phyloP scores from a whole-genome alignment of 2,888 invertebrate species.

The Gymnoscelis rufifasciata region DNA sequence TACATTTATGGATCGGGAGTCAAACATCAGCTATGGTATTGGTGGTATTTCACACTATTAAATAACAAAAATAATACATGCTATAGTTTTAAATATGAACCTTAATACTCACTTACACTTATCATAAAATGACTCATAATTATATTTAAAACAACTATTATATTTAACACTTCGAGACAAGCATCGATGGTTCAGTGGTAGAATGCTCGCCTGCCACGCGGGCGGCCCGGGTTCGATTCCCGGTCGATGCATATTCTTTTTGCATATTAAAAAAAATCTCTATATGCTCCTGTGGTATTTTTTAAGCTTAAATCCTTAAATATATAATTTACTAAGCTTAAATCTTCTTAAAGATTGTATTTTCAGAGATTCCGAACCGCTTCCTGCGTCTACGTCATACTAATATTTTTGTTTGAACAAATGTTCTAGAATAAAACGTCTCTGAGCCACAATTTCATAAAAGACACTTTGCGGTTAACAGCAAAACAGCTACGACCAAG shows the following conservation, averaged over 20 bases:
- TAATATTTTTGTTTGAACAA: not conserved
- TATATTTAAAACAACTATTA: too few species aligned
- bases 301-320: too few species aligned
- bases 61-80: too few species aligned
- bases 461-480: conserved; percentile 12
- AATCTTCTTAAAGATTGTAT: too few species aligned
- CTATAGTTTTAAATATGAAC: too few species aligned
- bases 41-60: too few species aligned
- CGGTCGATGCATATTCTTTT: conserved; percentile 67
- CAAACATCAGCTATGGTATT: too few species aligned
- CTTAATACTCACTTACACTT: too few species aligned
- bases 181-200: conserved; percentile 78
- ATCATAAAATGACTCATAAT: too few species aligned
- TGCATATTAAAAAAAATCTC: not conserved
- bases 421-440: not conserved
- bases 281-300: too few species aligned
- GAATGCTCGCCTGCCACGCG: conserved; percentile 80
- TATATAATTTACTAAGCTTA: too few species aligned
- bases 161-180: conserved; percentile 11
- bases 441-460: conserved; percentile 7
- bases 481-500: conserved; percentile 19
- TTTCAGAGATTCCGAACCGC: not conserved
- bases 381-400: not conserved
- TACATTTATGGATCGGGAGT: too few species aligned
- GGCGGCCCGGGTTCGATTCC: conserved; percentile 81